These are phyloP conservation scores for Sisor rabdophorus DNA, from an alignment of 2,113 vertebrate genomes.

Conservation along the genomic window DNA sequence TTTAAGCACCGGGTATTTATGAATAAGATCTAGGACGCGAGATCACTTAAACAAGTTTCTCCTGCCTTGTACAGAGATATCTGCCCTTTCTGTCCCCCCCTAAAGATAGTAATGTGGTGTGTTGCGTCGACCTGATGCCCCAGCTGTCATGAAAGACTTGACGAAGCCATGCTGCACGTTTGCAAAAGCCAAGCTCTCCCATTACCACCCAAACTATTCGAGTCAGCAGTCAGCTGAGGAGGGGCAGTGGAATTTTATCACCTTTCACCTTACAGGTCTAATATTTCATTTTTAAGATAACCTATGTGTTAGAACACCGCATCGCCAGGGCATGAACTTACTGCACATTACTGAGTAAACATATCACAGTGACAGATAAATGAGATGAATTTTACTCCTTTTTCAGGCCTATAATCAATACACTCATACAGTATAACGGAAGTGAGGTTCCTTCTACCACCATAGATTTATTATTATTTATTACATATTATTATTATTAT, in stretches of 20 bases:
- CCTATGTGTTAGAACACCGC: neutral
- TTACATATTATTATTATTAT: too few relatives aligned
- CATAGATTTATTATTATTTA: too few relatives aligned
- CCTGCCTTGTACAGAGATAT: slow-evolving; percentile 6
- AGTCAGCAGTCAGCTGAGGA: slow-evolving; percentile 21
- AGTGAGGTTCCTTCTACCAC: neutral
- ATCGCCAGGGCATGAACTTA: neutral
- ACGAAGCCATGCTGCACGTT: neutral
- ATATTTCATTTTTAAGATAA: neutral
- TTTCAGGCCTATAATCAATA: neutral
- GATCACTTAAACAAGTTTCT: neutral
- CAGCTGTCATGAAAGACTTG: slow-evolving; percentile 9
- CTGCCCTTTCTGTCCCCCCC: slow-evolving; percentile 27
- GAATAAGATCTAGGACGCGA: neutral
- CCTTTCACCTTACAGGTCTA: neutral
- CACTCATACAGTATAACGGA: neutral
- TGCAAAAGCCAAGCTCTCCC: slow-evolving; percentile 27
- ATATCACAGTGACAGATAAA: neutral
- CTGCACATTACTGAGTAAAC: neutral
- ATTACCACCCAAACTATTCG: slow-evolving; percentile 30
- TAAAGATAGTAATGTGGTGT: slow-evolving; percentile 29
- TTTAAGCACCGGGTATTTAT: neutral
- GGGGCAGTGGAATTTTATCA: slow-evolving; percentile 12
- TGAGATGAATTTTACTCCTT: neutral
- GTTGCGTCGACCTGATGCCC: slow-evolving; percentile 12